A percentile compares a stretch with the other conserved stretches of the same genome.
phyloP scores from a whole-genome alignment of 1,140 invertebrate genomes.

The Hestina assimilis region DNA sequence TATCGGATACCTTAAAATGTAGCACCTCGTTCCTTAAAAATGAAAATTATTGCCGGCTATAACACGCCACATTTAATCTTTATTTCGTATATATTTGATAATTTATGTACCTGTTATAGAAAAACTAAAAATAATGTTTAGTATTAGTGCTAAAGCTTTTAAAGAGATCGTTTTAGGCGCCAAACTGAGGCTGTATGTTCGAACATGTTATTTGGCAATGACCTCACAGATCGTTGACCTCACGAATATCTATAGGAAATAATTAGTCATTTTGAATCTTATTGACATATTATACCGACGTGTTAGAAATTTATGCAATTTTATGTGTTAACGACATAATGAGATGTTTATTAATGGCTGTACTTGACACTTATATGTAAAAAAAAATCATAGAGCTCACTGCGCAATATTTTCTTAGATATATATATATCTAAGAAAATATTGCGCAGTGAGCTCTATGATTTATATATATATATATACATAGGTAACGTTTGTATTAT shows the following conservation, averaged over 20 bases:
- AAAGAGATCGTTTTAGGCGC: conserved; percentile 53
- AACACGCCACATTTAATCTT: conserved; percentile 21
- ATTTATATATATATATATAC: too few relatives aligned
- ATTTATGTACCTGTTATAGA: conserved; percentile 20
- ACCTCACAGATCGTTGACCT: conserved; percentile 60
- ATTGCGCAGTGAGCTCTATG: too few relatives aligned
- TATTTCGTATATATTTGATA: conserved; percentile 1
- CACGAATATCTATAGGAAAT: conserved; percentile 14
- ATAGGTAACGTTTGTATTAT: too few relatives aligned
- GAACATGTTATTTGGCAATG: conserved; percentile 69
- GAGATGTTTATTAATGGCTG: too few relatives aligned
- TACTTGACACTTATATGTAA: too few relatives aligned
- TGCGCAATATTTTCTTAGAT: too few relatives aligned
- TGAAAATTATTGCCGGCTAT: conserved; percentile 28
- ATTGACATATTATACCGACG: conserved; percentile 9
- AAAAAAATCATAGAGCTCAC: too few relatives aligned
- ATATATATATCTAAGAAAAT: too few relatives aligned
- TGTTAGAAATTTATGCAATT: neutral
- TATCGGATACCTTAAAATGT: conserved; percentile 57
- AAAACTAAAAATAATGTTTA: conserved; percentile 17
- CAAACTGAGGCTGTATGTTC: conserved; percentile 42
- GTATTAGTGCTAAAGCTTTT: conserved; percentile 30
- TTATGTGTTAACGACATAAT: neutral
- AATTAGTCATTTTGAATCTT: conserved; percentile 30
- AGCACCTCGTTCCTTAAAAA: conserved; percentile 35